These are phyloP conservation scores for Rattus rattus DNA, from an alignment of 2,113 vertebrate species.

Conservation along the genomic window DNA sequence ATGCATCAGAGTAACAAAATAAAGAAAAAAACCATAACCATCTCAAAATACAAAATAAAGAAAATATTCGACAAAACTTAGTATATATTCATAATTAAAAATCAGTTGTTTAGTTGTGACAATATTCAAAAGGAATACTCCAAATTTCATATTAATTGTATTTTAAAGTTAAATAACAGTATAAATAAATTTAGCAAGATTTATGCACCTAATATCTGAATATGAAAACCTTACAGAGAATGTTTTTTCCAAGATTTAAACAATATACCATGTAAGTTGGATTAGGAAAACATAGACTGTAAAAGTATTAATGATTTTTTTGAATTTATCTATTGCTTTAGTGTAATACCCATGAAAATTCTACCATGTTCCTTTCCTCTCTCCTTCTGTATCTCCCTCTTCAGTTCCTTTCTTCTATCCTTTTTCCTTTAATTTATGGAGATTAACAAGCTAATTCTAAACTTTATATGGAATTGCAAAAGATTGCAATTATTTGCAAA, in stretches of 20 bases:
- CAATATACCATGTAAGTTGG: neutral
- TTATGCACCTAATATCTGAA: neutral
- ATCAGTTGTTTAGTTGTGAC: neutral
- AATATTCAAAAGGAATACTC: conserved; percentile 38
- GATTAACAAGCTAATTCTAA: conserved; percentile 38
- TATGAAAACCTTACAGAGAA: conserved; percentile 30
- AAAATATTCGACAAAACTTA: conserved; percentile 20
- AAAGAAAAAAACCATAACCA: conserved; percentile 10
- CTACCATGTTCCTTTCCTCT: neutral
- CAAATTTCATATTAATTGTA: neutral
- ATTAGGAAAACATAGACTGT: neutral
- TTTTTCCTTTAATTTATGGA: neutral
- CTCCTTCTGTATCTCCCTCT: neutral
- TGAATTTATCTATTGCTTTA: neutral
- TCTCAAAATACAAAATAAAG: conserved; percentile 35
- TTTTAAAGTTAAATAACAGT: conserved; percentile 12
- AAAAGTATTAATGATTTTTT: neutral
- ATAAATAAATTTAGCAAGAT: conserved; percentile 56
- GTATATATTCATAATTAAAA: conserved; percentile 26
- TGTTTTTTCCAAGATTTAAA: conserved; percentile 41
- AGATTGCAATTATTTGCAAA: neutral
- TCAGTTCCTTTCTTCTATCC: neutral
- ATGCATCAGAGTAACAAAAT: neutral
- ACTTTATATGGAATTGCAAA: conserved; percentile 14
- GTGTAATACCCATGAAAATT: neutral